Conservation (phyloP, 2,113 vertebrate genomes). For the Caloenas nicobarica region DNA sequence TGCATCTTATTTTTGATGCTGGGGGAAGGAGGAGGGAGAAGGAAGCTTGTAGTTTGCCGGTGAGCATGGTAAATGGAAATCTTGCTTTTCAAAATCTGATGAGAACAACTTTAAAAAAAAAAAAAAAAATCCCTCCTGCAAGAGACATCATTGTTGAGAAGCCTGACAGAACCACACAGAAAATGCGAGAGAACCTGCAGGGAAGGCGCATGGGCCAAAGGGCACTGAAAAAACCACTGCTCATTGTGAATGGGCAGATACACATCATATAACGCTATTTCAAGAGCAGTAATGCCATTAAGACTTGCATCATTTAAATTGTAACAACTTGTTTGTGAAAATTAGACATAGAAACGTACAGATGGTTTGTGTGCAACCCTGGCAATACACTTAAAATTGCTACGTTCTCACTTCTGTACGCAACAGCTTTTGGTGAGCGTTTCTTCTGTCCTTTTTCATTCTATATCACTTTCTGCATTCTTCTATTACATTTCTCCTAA, state of each 20-base stretch:
- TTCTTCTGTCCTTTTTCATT: background rate
- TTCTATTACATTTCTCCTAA: background rate
- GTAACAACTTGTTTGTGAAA: background rate
- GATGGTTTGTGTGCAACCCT: background rate
- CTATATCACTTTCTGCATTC: background rate
- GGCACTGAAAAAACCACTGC: background rate
- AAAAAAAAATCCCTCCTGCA: background rate
- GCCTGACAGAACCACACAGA: background rate
- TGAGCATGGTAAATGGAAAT: conserved; percentile 19
- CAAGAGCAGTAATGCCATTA: background rate
- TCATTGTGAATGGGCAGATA: background rate
- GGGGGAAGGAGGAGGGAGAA: background rate
- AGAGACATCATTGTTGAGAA: background rate
- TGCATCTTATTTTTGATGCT: background rate
- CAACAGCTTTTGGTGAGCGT: background rate
- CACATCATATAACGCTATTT: background rate
- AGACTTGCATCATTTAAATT: background rate
- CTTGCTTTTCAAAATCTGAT: background rate
- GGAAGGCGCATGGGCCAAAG: background rate
- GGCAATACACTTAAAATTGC: background rate
- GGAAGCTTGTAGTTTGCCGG: conserved; percentile 20
- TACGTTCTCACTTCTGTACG: background rate
- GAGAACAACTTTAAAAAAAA: background rate
- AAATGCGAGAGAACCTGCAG: background rate
- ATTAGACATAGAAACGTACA: background rate